A percentile compares a stretch with the other conserved stretches of the same genome.
These are phyloP conservation scores for Diadumene lineata DNA, from an alignment of 92 coral and sea anemone species.

Conservation along the genomic window DNA sequence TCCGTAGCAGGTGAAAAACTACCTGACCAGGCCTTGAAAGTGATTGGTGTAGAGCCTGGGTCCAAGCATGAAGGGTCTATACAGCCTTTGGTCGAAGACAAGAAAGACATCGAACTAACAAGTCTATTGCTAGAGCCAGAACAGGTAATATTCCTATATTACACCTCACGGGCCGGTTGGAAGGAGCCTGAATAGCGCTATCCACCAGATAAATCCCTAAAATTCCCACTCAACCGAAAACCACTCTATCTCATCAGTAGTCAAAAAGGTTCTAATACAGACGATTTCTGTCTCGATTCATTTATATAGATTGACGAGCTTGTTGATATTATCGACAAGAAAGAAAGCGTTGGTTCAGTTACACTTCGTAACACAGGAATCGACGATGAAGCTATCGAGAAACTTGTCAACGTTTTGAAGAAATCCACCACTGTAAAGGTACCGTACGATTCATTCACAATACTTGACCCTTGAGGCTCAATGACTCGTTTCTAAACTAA, in stretches of 20 bases:
- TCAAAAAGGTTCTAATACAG: too few relatives aligned
- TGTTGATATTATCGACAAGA: conserved; percentile 54
- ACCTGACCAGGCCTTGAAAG: conserved; percentile 91
- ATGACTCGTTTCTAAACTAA: too few relatives aligned
- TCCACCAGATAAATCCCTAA: too few relatives aligned
- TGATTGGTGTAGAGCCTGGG: conserved; percentile 88
- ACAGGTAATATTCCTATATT: conserved; percentile 57
- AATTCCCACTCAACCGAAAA: too few relatives aligned
- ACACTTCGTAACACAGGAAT: conserved; percentile 77
- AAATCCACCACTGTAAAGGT: conserved; percentile 63
- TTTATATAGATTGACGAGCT: conserved; percentile 74
- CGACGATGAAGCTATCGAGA: conserved; percentile 63
- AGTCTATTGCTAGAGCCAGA: conserved; percentile 73
- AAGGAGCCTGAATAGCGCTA: too few relatives aligned
- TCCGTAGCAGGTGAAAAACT: conserved; percentile 77
- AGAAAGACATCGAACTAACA: conserved; percentile 81
- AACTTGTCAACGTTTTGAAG: conserved; percentile 59
- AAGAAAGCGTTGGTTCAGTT: conserved; percentile 72
- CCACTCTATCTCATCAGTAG: too few relatives aligned
- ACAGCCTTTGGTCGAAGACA: conserved; percentile 72
- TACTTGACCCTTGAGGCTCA: too few relatives aligned
- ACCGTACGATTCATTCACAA: background rate
- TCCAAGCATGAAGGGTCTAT: conserved; percentile 89
- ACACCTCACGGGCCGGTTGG: too few relatives aligned
- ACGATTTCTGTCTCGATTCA: background rate